Base-by-base conservation (phyloP, 2,113 vertebrate genomes). In the Spheniscus mendiculus region DNA sequence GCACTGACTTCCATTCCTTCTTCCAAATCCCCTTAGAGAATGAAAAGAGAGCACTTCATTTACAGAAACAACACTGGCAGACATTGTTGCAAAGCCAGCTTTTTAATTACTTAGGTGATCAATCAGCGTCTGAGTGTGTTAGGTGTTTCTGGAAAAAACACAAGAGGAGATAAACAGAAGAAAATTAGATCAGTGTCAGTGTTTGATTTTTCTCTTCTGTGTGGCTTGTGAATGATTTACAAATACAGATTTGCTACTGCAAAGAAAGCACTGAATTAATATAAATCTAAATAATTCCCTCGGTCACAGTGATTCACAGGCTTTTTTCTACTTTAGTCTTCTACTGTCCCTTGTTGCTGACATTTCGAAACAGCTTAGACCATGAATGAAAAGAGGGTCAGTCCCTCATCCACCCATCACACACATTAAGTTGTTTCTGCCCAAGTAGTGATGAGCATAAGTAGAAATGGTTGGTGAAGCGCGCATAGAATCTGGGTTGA, bases 1-100 rank as follows among this genome's bases (percentile, higher is more conserved):
- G 97, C 97, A 9, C 45, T 56, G 22, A 98, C 62, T 79, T 95
- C 97, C 66, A 99, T 21, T 27, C 98, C 98, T 77, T 99, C 98
- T 45, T 97, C 97, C 34, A 89, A 72, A 79, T 71, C 62, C 30
- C 96, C 98, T 98, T 92, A 69, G 34, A 74, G 23, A 93, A 49
- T 26, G 13, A 77, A 87, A 85, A 85, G 36, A 36, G 49, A 30
- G 3, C 4, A 12, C 27, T 91, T 90, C n/a, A 70, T 63, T 90
- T 92, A 86, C 53, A 73, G 79, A 69, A 90, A 93, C 61, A 73
- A 36, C 94, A 70, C 30, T 27, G 70, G 27, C 17, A 89, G 69
- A 45, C 32, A 36, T 47, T 36, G 77, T 93, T 91, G 85, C 69
- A 87, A 91, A 87, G 40, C 6, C 69, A 78, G 23, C 16, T 87